These are phyloP conservation scores for Drosophila mettleri DNA, from an alignment of 2,888 invertebrate species.

Conservation along the genomic window DNA sequence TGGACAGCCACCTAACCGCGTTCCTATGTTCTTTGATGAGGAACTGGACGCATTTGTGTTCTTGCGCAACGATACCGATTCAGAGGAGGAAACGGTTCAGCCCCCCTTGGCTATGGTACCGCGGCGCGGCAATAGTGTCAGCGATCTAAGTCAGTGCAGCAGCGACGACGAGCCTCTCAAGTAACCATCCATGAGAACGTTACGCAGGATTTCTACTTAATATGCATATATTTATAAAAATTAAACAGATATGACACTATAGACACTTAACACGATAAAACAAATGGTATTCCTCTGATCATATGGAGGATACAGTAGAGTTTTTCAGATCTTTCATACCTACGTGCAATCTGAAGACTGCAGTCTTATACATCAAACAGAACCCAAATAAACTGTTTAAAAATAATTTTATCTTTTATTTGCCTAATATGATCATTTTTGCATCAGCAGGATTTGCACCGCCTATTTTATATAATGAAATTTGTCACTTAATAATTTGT, in stretches of 20 bases:
- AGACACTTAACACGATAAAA: too few relatives aligned
- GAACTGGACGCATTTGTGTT: conserved; percentile 18
- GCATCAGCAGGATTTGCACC: too few relatives aligned
- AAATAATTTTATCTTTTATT: not conserved
- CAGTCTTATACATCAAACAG: not conserved
- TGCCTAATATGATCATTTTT: too few relatives aligned
- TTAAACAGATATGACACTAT: too few relatives aligned
- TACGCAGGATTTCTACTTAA: not conserved
- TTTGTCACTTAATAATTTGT: not conserved
- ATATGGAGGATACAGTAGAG: not conserved
- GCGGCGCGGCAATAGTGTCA: conserved; percentile 61
- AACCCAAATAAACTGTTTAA: not conserved
- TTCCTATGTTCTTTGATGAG: conserved; percentile 14
- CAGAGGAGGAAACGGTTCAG: conserved; percentile 9
- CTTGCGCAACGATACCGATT: conserved; percentile 18
- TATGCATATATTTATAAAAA: not conserved
- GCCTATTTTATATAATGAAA: too few relatives aligned
- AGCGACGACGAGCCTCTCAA: conserved; percentile 40
- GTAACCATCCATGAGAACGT: not conserved
- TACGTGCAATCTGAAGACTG: conserved; percentile 2
- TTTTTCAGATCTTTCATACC: not conserved
- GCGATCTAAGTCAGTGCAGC: conserved; percentile 65
- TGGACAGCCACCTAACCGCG: conserved; percentile 6
- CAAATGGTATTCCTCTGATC: not conserved
- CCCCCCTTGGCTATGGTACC: conserved; percentile 13